phyloP scores from a whole-genome alignment of 2,113 vertebrate species.

The Centropus bengalensis region DNA sequence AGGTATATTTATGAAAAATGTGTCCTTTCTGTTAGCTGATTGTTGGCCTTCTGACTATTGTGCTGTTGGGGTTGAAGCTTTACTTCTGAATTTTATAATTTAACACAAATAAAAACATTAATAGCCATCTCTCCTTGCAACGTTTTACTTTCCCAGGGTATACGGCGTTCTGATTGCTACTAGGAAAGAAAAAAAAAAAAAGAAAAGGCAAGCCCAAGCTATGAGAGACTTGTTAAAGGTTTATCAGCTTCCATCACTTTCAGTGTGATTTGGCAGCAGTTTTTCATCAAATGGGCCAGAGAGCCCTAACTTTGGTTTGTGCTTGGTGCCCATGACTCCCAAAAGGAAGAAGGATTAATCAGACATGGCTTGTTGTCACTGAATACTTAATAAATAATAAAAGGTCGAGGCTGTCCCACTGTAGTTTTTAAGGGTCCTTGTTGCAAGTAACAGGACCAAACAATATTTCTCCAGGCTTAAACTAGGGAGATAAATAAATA shows the following conservation, averaged over 20 bases:
- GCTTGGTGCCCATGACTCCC: not conserved
- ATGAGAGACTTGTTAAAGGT: not conserved
- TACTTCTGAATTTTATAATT: not conserved
- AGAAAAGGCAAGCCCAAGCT: not conserved
- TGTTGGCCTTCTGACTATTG: conserved; percentile 13
- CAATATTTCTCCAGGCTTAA: not conserved
- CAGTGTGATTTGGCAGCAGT: not conserved
- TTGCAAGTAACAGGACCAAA: not conserved
- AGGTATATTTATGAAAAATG: conserved; percentile 52
- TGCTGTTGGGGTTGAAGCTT: not conserved
- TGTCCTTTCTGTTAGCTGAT: conserved; percentile 17
- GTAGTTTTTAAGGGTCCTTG: not conserved
- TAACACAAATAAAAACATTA: not conserved
- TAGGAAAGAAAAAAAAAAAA: not conserved
- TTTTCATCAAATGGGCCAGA: not conserved
- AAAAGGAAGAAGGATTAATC: not conserved
- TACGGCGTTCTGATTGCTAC: not conserved
- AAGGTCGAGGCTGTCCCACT: not conserved
- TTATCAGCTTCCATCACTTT: not conserved
- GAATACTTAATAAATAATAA: not conserved
- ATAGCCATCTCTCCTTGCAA: not conserved
- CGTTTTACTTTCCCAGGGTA: not conserved
- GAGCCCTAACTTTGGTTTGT: not conserved
- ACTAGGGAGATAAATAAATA: not conserved
- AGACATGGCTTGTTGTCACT: not conserved